Percentiles rank a stretch among this genome's conserved stretches.
These are phyloP conservation scores for Castor canadensis DNA, from an alignment of 2,113 vertebrate genomes.

Conservation along the genomic window DNA sequence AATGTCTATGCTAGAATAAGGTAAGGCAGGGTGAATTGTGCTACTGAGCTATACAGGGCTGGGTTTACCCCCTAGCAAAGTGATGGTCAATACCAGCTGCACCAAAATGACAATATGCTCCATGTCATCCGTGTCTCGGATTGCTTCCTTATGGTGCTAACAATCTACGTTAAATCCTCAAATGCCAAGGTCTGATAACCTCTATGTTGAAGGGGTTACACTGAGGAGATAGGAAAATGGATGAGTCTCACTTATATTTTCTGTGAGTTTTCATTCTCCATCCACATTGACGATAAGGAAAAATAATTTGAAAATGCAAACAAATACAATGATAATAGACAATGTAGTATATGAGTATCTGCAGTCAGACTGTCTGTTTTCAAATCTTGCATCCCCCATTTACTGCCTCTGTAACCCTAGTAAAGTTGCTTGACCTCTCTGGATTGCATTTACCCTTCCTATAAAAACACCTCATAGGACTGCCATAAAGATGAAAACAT, in stretches of 20 bases:
- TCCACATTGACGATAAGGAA: neutral
- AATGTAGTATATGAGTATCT: rapidly evolving
- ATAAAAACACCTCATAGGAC: neutral
- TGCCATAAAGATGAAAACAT: neutral
- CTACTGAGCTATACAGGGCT: neutral
- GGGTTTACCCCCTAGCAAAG: neutral
- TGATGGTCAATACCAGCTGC: rapidly evolving
- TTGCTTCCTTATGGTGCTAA: neutral
- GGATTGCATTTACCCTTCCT: neutral
- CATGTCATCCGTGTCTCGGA: too few relatives aligned
- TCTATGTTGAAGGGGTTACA: neutral
- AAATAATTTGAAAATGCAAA: neutral
- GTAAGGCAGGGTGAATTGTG: neutral
- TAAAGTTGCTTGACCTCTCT: neutral
- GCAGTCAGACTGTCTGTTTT: neutral
- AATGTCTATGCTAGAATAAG: neutral
- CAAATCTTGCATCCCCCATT: neutral
- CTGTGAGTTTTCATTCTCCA: neutral
- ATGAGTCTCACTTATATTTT: neutral
- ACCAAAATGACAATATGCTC: rapidly evolving
- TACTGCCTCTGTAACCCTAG: too few relatives aligned
- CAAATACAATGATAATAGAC: too few relatives aligned
- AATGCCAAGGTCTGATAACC: neutral
- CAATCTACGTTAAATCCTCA: neutral
- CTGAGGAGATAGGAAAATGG: neutral